These are phyloP conservation scores for Gobiocypris rarus DNA, from an alignment of 2,113 vertebrate genomes.

Conservation along the genomic window DNA sequence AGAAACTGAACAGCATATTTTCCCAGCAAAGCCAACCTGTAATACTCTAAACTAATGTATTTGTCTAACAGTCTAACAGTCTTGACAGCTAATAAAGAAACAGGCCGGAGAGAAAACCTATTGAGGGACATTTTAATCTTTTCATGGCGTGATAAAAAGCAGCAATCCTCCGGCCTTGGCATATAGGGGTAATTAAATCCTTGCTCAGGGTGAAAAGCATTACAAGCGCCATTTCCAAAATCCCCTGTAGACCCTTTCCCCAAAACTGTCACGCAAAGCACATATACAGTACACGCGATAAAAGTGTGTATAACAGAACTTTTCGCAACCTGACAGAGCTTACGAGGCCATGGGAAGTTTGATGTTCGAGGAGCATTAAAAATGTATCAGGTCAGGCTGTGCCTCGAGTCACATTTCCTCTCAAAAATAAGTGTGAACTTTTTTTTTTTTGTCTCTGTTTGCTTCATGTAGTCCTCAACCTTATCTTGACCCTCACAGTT, in stretches of 20 bases:
- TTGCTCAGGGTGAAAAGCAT: slow-evolving; percentile 10
- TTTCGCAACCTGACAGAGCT: not conserved
- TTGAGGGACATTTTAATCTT: slow-evolving; percentile 13
- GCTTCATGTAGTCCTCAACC: not conserved
- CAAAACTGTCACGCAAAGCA: not conserved
- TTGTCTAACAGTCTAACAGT: slow-evolving; percentile 13
- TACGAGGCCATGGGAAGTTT: not conserved
- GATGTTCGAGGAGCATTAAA: slow-evolving; percentile 10
- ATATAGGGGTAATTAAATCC: slow-evolving; percentile 1
- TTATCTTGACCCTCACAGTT: not conserved
- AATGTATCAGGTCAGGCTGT: not conserved
- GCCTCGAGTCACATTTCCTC: not conserved
- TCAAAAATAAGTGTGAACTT: not conserved
- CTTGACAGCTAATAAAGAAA: slow-evolving; percentile 33
- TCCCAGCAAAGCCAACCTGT: not conserved
- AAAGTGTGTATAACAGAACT: not conserved
- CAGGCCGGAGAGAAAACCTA: not conserved
- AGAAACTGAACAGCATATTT: not conserved
- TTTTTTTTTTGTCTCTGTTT: not conserved
- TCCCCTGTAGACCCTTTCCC: slow-evolving; percentile 1
- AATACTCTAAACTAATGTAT: slow-evolving; percentile 15
- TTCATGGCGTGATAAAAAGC: not conserved
- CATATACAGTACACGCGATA: not conserved
- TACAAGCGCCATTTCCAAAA: not conserved
- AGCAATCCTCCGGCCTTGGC: not conserved